phyloP scores from a whole-genome alignment of 2,113 vertebrate genomes.

The Quiscalus mexicanus region DNA sequence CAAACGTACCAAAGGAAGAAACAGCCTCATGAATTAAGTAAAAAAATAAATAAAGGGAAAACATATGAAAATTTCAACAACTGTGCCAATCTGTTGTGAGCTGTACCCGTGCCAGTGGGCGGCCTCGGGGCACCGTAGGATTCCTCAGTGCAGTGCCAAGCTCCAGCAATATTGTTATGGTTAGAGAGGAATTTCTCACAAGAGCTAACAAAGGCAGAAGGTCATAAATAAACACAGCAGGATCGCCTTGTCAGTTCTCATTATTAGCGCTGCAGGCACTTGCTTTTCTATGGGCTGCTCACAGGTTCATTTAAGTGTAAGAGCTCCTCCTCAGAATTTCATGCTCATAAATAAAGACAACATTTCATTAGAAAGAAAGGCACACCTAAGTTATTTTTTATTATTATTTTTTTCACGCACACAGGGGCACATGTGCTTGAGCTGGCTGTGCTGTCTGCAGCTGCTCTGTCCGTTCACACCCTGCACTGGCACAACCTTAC shows the following conservation, averaged over 20 bases:
- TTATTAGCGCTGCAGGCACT: slow-evolving; percentile 81
- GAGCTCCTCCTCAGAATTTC: slow-evolving; percentile 72
- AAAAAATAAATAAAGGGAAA: slow-evolving; percentile 50
- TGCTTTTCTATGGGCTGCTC: slow-evolving; percentile 76
- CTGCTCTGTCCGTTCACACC: fast-evolving
- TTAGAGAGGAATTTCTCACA: slow-evolving; percentile 83
- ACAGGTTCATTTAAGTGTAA: slow-evolving; percentile 80
- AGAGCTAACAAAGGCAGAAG: slow-evolving; percentile 85
- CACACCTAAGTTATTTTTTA: slow-evolving; percentile 1
- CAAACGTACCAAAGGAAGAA: not conserved
- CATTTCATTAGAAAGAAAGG: slow-evolving; percentile 61
- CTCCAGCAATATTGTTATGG: slow-evolving; percentile 77
- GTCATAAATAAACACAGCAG: slow-evolving; percentile 86
- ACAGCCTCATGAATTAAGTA: slow-evolving; percentile 44
- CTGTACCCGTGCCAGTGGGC: slow-evolving; percentile 72
- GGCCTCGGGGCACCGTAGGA: slow-evolving; percentile 71
- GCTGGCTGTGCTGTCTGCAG: not conserved
- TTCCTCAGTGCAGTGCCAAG: slow-evolving; percentile 78
- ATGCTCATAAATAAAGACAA: slow-evolving; percentile 74
- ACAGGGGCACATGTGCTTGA: not conserved
- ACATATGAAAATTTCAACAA: slow-evolving; percentile 35
- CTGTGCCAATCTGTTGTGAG: slow-evolving; percentile 64
- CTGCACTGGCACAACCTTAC: not conserved
- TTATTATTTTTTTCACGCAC: not conserved
- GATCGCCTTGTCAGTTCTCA: slow-evolving; percentile 82